Evolutionary conservation across 2,113 vertebrate genomes (phyloP), one percentile per base, ranked within the genome.

Genomic region (Orycteropus afer): DNA sequence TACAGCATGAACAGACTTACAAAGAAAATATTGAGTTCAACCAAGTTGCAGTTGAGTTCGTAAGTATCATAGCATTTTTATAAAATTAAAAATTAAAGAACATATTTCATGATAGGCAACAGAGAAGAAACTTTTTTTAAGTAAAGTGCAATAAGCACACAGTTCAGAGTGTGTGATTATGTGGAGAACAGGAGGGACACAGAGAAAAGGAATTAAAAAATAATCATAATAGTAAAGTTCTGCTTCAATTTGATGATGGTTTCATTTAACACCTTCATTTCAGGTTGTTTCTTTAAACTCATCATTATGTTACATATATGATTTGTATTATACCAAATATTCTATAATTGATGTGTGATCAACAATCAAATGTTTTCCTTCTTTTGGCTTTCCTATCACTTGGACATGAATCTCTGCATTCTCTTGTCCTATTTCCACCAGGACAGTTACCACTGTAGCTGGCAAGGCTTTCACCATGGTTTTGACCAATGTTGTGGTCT

Each of bases 371-470:
- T 12, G 42, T 23, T 71, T 84, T 20, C 17, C 73, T 93, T 77
- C 3, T 88, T 71, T 65, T n/a, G 47, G 40, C 27, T 11, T 74
- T 37, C 7, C 10, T 34, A 18, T 79, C 13, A 53, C 5, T 51
- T 18, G 20, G 53, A 11, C 59, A 14, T 47, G 57, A 2, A 51
- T 53, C n/a, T 55, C 12, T 42, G 25, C 18, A 17, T 4, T 73
- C 69, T 86, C 76, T 82, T 23, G 20, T 51, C 15, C 55, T 55
- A 5, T 83, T 90, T 67, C 27, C 20, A 37, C 20, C 8, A 29
- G 20, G 25, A 2, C 12, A 22, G 10, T 74, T 0, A 1, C 6
- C 32, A 53, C 18, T 17, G 10, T 9, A 4, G 2, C 7, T 37
- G 23, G 47, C 49, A 77, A 9, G 32, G 0, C 14, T 49, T 25